A percentile compares a stretch with the other conserved stretches of the same genome.
Evolutionary conservation across 2,797 vertebrate species (phyloP).

Genomic region (Acanthurus lineatus): DNA sequence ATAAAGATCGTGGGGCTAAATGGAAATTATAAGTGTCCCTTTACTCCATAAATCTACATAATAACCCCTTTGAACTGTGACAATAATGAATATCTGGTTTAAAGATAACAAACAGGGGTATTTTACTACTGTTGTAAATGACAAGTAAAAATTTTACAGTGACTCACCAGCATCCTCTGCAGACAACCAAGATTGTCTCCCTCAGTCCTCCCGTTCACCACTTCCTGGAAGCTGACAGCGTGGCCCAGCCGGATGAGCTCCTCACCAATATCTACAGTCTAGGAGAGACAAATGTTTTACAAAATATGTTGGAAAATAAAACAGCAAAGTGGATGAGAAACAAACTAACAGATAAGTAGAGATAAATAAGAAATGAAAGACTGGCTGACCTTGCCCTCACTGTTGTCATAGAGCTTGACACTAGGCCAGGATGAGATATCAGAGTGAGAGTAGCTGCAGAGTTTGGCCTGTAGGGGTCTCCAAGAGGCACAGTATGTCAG

Average conservation of each 20-base stretch:
- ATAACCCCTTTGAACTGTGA: no score
- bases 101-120: no score
- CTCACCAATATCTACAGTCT: conserved; percentile 89
- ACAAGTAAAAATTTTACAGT: background rate
- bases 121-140: background rate
- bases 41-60: no score
- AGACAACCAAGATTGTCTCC: conserved; percentile 66
- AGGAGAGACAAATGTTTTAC: background rate
- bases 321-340: background rate
- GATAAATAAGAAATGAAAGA: background rate
- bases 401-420: conserved; percentile 86
- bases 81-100: no score
- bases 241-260: conserved; percentile 88
- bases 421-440: conserved; percentile 87
- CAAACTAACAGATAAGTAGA: background rate
- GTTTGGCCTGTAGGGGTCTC: conserved; percentile 90
- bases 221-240: conserved; percentile 81
- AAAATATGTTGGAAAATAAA: no score
- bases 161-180: conserved; percentile 84
- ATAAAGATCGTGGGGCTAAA: no score
- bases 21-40: no score
- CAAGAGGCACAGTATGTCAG: conserved; percentile 89
- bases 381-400: conserved; percentile 79
- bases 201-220: conserved; percentile 59
- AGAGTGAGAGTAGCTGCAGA: conserved; percentile 90